Conservation (phyloP, 2,797 vertebrate genomes). For the Hemitrygon akajei region DNA sequence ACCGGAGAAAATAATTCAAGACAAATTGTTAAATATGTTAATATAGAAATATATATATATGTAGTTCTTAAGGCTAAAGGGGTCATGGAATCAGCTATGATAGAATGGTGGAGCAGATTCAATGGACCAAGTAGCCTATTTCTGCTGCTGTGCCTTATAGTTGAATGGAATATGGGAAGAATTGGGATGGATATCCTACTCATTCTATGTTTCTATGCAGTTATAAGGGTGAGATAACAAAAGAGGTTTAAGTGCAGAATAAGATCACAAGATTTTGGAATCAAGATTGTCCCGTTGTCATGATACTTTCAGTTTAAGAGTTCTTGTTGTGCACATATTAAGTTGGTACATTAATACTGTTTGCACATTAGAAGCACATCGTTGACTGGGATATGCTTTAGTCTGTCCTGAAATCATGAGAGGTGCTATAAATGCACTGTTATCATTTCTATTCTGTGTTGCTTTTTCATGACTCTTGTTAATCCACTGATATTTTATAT, state of each 20-base stretch:
- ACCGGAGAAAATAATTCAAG: too few relatives aligned
- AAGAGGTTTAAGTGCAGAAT: neutral
- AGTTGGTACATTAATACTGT: too few relatives aligned
- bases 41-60: too few relatives aligned
- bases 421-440: neutral
- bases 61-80: too few relatives aligned
- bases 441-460: neutral
- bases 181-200: too few relatives aligned
- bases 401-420: neutral
- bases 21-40: too few relatives aligned
- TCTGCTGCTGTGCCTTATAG: too few relatives aligned
- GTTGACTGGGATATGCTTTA: neutral
- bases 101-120: too few relatives aligned
- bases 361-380: neutral
- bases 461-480: neutral
- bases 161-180: too few relatives aligned
- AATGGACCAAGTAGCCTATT: too few relatives aligned
- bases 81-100: too few relatives aligned
- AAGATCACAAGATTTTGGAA: neutral
- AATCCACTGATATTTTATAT: neutral
- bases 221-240: neutral
- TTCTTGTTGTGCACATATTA: too few relatives aligned
- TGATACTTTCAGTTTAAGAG: neutral
- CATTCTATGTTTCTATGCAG: neutral
- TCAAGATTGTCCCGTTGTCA: neutral